Conservation (phyloP, 2,888 invertebrate species). For the Lysandra bellargus region DNA sequence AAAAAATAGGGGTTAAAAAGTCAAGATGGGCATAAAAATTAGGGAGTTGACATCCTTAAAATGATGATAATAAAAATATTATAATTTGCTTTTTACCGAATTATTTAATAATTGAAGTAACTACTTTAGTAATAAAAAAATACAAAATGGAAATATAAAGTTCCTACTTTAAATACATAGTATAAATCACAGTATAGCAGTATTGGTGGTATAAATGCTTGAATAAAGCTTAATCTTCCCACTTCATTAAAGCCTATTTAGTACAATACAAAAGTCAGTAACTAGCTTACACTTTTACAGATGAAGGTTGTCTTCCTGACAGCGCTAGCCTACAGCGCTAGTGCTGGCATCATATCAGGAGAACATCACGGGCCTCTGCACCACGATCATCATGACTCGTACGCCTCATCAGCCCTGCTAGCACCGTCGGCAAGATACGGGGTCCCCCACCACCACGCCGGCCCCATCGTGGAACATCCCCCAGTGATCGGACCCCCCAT, state of each 20-base stretch:
- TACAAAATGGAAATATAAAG: background rate
- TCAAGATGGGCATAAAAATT: no score
- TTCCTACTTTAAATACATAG: conserved; percentile 6
- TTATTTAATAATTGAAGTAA: no score
- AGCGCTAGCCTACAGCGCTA: conserved; percentile 60
- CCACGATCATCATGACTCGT: conserved; percentile 58
- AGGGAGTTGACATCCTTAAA: no score
- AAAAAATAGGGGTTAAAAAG: background rate
- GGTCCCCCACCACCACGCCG: conserved; percentile 51
- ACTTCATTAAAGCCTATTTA: background rate
- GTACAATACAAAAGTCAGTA: background rate
- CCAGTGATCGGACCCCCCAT: conserved; percentile 11
- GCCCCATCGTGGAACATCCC: background rate
- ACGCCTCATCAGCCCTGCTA: conserved; percentile 57
- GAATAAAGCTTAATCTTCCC: no score
- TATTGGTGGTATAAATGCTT: background rate
- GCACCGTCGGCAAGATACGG: conserved; percentile 69
- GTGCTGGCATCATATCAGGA: conserved; percentile 58
- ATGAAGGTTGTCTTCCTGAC: conserved; percentile 62
- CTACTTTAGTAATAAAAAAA: no score
- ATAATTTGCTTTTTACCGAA: no score
- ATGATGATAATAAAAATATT: no score
- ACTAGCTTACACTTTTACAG: conserved; percentile 57
- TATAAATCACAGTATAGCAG: no score
- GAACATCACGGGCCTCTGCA: conserved; percentile 38